Evolutionary conservation across 2,113 vertebrate genomes (phyloP), one percentile per base, ranked within the genome.

Genomic region (Cynoglossus semilaevis): DNA sequence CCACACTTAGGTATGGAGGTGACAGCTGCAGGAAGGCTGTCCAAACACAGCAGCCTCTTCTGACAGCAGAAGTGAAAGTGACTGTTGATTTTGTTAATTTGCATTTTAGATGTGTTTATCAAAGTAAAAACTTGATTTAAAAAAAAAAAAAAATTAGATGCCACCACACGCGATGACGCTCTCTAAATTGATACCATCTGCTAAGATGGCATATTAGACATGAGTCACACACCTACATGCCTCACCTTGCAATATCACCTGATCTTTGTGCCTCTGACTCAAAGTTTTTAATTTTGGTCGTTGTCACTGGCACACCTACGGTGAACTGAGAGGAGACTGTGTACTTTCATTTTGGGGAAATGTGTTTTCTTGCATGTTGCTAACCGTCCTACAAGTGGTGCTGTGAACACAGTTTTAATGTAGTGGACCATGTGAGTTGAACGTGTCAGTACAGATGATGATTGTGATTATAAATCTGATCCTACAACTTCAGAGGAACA

Each of bases 11-110:
- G 37, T 38, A 15, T 58, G 50, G 45, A 52, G 41, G 51, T 38
- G 63, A 75, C 85, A 80, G 77, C 76, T 81, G 81, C 62, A 54
- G 47, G 34, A 17, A 56, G 56, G 36, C 59, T 69, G 72, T 78
- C 76, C 61, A 81, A 84, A 76, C 68, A 66, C 58, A 22, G 60
- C 68, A 45, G 8, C 12, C 29, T 17, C 37, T 16, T 15, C 51
- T 63, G 58, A 74, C 67, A 72, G 44, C 35, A 51, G 44, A 52
- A 52, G 64, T 50, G 65, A 76, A 68, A 76, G 76, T 69, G 60
- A 66, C 40, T 51, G 52, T 6, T 29, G 22, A 29, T 29, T 29
- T 4, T 4, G 22, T 29, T 29, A 4, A 6, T 29, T 29, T 29
- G 22, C 2, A 4, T 29, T 4, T 29, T 29, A 29, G 22, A 29